Conservation (phyloP, 2,113 vertebrate genomes). For the Enhydra lutris region DNA sequence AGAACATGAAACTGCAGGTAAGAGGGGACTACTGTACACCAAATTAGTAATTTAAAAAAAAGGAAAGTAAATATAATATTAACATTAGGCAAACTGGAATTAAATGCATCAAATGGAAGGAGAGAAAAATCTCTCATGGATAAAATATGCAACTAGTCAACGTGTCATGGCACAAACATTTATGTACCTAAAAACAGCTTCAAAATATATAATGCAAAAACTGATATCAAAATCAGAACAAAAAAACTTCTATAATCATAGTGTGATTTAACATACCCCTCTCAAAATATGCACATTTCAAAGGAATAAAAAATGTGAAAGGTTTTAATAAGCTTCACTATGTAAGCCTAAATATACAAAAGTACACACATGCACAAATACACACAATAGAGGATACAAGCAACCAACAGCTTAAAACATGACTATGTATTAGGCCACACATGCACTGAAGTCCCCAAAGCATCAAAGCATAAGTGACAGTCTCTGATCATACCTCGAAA, state of each 20-base stretch:
- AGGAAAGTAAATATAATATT: not conserved
- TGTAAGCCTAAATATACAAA: not conserved
- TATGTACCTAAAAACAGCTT: not conserved
- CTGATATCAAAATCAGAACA: not conserved
- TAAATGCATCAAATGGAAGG: not conserved
- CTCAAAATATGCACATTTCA: constrained; percentile 24
- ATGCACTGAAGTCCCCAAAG: not conserved
- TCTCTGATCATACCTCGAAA: not conserved
- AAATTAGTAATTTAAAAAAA: not conserved
- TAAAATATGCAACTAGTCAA: not conserved
- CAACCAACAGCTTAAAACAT: not conserved
- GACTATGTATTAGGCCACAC: not conserved
- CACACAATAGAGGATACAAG: not conserved
- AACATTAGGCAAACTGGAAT: not conserved
- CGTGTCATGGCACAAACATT: not conserved
- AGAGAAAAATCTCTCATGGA: not conserved
- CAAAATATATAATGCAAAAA: not conserved
- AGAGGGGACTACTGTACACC: not conserved
- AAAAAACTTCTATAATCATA: not conserved
- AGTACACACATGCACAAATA: not conserved
- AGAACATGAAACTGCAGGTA: not conserved
- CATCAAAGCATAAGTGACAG: not conserved
- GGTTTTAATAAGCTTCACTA: not conserved
- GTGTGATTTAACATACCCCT: not conserved
- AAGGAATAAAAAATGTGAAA: not conserved